Percentiles rank a stretch among this genome's conserved stretches.
These are phyloP conservation scores for Phortica variegata DNA, from an alignment of 1,140 invertebrate species.

Conservation along the genomic window DNA sequence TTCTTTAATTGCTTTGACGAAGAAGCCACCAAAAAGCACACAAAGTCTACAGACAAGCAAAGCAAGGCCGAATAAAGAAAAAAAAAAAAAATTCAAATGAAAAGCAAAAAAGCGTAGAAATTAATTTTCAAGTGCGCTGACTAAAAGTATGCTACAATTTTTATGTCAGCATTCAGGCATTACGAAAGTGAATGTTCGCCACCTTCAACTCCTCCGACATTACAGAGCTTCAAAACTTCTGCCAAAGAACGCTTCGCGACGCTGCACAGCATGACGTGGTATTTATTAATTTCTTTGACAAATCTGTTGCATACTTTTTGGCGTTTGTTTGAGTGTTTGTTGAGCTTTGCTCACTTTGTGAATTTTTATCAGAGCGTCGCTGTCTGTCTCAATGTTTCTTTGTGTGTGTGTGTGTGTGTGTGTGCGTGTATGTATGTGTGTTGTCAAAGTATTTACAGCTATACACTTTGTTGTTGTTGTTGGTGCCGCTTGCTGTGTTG, in stretches of 20 bases:
- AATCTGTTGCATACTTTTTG: conserved; percentile 44
- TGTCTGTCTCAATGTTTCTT: too few relatives aligned
- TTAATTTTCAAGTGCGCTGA: conserved; percentile 18
- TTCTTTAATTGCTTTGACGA: neutral
- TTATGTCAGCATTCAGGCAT: neutral
- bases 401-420: too few relatives aligned
- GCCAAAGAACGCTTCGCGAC: too few relatives aligned
- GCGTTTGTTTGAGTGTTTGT: conserved; percentile 23
- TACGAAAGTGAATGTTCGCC: neutral
- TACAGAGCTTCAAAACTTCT: too few relatives aligned
- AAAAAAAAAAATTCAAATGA: too few relatives aligned
- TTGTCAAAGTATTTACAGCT: too few relatives aligned
- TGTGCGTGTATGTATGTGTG: too few relatives aligned
- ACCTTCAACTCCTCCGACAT: neutral
- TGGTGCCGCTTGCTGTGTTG: conserved; percentile 20
- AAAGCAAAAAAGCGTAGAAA: conserved; percentile 6
- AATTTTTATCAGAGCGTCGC: too few relatives aligned
- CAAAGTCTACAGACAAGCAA: too few relatives aligned
- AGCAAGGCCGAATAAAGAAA: too few relatives aligned
- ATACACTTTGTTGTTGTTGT: conserved; percentile 7
- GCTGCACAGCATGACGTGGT: conserved; percentile 40
- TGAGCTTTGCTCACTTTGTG: too few relatives aligned
- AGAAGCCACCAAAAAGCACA: conserved; percentile 3
- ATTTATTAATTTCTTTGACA: conserved; percentile 55
- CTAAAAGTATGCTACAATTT: conserved; percentile 22